Conservation (phyloP, 2,888 invertebrate genomes). For the Drosophila silvestris region DNA sequence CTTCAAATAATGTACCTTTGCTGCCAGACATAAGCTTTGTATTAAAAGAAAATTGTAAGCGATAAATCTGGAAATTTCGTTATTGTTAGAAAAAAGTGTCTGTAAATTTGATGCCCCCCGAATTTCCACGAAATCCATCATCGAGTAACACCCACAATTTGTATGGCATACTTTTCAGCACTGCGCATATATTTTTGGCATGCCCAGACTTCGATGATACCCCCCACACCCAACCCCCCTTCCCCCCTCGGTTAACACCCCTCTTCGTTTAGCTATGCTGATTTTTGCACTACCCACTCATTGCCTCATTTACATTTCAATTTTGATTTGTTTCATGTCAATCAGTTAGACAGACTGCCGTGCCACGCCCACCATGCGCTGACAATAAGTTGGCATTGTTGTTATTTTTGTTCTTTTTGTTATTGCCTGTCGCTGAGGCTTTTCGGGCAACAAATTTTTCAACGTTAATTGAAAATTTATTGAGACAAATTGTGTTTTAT, state of each 20-base stretch:
- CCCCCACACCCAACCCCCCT: too few relatives aligned
- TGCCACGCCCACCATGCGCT: constrained; percentile 42
- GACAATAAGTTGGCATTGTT: constrained; percentile 30
- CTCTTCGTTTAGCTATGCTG: background rate
- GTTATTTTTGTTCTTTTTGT: constrained; percentile 17
- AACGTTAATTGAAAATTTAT: constrained; percentile 79
- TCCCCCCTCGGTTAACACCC: background rate
- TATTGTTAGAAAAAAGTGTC: background rate
- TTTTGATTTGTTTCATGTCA: constrained; percentile 79
- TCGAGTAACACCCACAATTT: constrained; percentile 3
- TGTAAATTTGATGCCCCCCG: background rate
- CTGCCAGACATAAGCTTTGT: too few relatives aligned
- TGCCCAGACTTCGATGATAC: constrained; percentile 7
- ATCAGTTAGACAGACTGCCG: constrained; percentile 62
- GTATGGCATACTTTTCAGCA: constrained; percentile 48
- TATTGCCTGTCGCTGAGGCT: constrained; percentile 42
- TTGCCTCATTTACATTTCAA: constrained; percentile 73
- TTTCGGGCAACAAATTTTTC: constrained; percentile 51
- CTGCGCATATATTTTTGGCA: constrained; percentile 18
- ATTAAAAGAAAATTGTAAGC: background rate
- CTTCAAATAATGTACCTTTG: background rate
- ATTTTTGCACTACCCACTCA: constrained; percentile 6
- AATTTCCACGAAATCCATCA: background rate
- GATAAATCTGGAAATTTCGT: background rate
- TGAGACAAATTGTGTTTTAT: constrained; percentile 75